Evolutionary conservation across 2,888 invertebrate genomes (phyloP).

Genomic region (Coelinius sp.): DNA sequence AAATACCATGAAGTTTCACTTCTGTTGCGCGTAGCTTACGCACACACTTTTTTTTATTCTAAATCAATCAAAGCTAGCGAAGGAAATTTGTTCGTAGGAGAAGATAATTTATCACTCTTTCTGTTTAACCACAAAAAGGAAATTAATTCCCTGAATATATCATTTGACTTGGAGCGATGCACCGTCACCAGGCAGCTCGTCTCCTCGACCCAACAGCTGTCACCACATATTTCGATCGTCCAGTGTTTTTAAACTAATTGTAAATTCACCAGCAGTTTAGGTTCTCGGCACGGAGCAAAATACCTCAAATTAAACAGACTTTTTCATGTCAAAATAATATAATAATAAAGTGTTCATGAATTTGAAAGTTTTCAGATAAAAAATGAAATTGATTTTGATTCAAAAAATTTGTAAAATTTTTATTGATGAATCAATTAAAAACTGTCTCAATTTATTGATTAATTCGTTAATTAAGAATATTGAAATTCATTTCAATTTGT

Average conservation of each 20-base stretch:
- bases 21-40: too few species aligned
- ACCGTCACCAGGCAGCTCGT: background rate
- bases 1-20: too few species aligned
- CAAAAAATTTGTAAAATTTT: too few species aligned
- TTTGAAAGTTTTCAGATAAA: background rate
- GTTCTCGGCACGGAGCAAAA: background rate
- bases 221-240: slow-evolving; percentile 26
- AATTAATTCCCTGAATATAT: slow-evolving; percentile 12
- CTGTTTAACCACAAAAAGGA: background rate
- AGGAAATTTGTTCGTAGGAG: background rate
- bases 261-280: slow-evolving; percentile 31
- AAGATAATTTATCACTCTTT: background rate
- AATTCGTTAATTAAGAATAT: background rate
- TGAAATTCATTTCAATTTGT: background rate
- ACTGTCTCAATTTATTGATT: too few species aligned
- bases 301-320: slow-evolving; percentile 1
- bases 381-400: too few species aligned
- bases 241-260: slow-evolving; percentile 40
- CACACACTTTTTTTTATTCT: too few species aligned
- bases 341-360: background rate
- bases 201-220: slow-evolving; percentile 15
- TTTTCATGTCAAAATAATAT: background rate
- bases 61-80: too few species aligned
- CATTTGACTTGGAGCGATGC: background rate
- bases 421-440: background rate